Conservation (phyloP, 2,888 invertebrate species). For the Halocaridina rubra region DNA sequence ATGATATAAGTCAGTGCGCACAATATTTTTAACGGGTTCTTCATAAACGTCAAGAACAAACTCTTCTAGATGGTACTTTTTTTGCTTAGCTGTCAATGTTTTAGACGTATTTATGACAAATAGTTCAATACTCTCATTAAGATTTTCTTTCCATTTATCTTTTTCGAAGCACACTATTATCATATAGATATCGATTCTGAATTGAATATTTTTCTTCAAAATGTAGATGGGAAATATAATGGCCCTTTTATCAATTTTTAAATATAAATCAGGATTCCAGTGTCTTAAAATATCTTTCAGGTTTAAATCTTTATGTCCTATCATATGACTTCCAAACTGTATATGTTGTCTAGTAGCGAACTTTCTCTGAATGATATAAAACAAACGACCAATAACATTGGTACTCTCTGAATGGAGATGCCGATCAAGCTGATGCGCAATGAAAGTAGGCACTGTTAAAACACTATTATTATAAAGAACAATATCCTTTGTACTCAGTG, state of each 20-base stretch:
- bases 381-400: constrained; percentile 9
- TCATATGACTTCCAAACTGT: background rate
- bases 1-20: background rate
- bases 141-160: background rate
- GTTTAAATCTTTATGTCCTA: background rate
- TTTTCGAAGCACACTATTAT: background rate
- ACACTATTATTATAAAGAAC: background rate
- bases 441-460: background rate
- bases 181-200: background rate
- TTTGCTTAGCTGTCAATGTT: background rate
- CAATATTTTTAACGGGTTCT: background rate
- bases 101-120: background rate
- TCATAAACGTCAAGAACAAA: background rate
- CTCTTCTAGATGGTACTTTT: background rate
- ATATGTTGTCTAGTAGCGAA: background rate
- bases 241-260: background rate
- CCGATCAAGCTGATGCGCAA: background rate
- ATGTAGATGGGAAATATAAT: background rate
- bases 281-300: background rate
- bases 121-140: background rate
- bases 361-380: background rate
- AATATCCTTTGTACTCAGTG: background rate
- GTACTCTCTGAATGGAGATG: background rate
- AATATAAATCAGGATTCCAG: too few relatives aligned
- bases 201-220: background rate